Conservation (phyloP, 2,797 vertebrate species). For the Ispidina picta region DNA sequence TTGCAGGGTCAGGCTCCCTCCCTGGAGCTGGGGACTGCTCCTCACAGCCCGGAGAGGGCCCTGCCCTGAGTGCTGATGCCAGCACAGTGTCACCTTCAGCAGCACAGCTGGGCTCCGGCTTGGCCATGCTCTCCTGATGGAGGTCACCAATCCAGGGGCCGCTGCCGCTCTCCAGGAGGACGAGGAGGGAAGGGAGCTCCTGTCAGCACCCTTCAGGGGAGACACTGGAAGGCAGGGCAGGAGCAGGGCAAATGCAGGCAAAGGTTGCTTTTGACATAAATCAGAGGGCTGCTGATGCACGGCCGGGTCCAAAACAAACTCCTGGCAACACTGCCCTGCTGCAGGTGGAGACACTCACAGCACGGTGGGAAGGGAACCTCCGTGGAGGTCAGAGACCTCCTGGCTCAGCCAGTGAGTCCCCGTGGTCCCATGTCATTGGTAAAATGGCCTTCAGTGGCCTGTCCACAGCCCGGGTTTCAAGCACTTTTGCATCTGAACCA, state of each 20-base stretch:
- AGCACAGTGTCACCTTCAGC: slow-evolving; percentile 95
- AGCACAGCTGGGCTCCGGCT: slow-evolving; percentile 73
- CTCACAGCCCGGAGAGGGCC: slow-evolving; percentile 88
- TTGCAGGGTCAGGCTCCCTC: slow-evolving; percentile 3
- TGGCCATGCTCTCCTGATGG: slow-evolving; percentile 65
- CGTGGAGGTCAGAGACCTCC: neutral
- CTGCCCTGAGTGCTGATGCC: slow-evolving; percentile 88
- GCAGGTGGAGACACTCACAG: fast-evolving
- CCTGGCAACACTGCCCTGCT: neutral
- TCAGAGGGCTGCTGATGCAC: neutral
- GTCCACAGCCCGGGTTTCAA: fast-evolving
- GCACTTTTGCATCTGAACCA: neutral
- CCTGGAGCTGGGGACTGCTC: slow-evolving; percentile 85
- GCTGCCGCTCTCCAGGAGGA: slow-evolving; percentile 71
- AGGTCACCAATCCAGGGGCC: slow-evolving; percentile 78
- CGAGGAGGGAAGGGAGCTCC: slow-evolving; percentile 59
- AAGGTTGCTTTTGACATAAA: slow-evolving; percentile 4
- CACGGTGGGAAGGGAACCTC: neutral
- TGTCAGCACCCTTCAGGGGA: slow-evolving; percentile 64
- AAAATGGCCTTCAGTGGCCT: neutral
- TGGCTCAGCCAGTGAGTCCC: fast-evolving
- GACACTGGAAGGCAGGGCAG: slow-evolving; percentile 39
- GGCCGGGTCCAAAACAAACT: neutral
- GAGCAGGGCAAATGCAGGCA: neutral
- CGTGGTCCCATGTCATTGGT: fast-evolving